Conservation (phyloP, 2,888 invertebrate species). For the Petrolisthes manimaculis region DNA sequence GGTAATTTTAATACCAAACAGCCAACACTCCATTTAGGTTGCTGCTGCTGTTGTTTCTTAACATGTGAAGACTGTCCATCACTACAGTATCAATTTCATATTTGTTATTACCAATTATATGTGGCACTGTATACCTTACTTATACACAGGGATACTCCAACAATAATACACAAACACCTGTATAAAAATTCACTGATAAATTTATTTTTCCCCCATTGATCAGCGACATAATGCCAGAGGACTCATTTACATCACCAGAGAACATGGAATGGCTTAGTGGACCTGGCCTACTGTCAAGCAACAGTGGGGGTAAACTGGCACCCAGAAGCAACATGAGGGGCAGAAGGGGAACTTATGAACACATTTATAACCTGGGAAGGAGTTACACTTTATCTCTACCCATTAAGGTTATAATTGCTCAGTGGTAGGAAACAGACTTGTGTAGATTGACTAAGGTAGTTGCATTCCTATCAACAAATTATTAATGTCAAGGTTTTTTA, state of each 20-base stretch:
- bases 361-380: background rate
- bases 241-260: slow-evolving; percentile 61
- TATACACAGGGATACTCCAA: background rate
- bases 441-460: too few relatives aligned
- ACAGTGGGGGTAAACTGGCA: slow-evolving; percentile 37
- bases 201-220: slow-evolving; percentile 60
- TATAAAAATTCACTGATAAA: slow-evolving; percentile 55
- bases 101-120: too few relatives aligned
- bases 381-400: background rate
- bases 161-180: slow-evolving; percentile 29
- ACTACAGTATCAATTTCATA: too few relatives aligned
- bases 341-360: background rate
- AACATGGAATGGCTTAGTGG: slow-evolving; percentile 58
- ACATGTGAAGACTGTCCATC: too few relatives aligned
- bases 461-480: too few relatives aligned
- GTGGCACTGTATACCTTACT: too few relatives aligned
- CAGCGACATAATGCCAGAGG: slow-evolving; percentile 52
- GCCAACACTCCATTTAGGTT: too few relatives aligned
- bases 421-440: too few relatives aligned
- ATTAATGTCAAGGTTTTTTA: too few relatives aligned
- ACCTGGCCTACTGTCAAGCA: slow-evolving; percentile 52
- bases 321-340: slow-evolving; percentile 30
- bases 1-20: too few relatives aligned
- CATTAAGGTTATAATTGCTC: too few relatives aligned
- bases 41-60: too few relatives aligned